phyloP scores from a whole-genome alignment of 2,113 vertebrate species.

The Corythornis vintsioides region DNA sequence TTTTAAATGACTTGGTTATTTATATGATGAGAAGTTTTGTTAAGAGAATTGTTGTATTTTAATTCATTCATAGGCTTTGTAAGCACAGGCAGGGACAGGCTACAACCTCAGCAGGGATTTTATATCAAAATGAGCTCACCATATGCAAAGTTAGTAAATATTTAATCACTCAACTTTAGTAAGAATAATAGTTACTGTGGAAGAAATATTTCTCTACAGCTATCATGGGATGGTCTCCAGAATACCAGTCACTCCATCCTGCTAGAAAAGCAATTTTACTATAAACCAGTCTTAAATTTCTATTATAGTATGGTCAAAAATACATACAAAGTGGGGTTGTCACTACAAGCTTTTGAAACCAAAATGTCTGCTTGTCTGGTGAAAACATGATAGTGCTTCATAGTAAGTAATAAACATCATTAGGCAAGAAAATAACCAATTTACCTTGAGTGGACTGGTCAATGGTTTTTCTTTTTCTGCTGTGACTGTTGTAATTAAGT shows the following conservation, averaged over 20 bases:
- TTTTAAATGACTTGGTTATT: constrained; percentile 32
- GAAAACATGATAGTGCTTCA: background rate
- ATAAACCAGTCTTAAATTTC: background rate
- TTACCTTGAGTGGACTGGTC: constrained; percentile 90
- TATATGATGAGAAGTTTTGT: constrained; percentile 22
- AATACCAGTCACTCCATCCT: background rate
- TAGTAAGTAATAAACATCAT: background rate
- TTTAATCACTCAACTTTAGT: constrained; percentile 23
- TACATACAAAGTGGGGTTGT: background rate
- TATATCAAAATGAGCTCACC: background rate
- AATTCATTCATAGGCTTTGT: constrained; percentile 21
- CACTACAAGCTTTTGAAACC: background rate
- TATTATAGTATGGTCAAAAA: background rate
- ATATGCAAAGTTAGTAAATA: background rate
- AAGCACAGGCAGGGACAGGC: constrained; percentile 14
- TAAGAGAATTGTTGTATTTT: constrained; percentile 31
- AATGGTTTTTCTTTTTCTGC: constrained; percentile 85
- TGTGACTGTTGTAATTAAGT: constrained; percentile 90
- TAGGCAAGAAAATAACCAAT: background rate
- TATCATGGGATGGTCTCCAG: background rate
- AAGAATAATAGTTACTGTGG: background rate
- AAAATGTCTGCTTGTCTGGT: background rate
- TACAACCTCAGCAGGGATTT: background rate
- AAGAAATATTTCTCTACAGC: background rate
- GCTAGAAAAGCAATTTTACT: background rate